Base-by-base conservation (phyloP, 1,140 invertebrate genomes). In the Psilanteris sp. region DNA sequence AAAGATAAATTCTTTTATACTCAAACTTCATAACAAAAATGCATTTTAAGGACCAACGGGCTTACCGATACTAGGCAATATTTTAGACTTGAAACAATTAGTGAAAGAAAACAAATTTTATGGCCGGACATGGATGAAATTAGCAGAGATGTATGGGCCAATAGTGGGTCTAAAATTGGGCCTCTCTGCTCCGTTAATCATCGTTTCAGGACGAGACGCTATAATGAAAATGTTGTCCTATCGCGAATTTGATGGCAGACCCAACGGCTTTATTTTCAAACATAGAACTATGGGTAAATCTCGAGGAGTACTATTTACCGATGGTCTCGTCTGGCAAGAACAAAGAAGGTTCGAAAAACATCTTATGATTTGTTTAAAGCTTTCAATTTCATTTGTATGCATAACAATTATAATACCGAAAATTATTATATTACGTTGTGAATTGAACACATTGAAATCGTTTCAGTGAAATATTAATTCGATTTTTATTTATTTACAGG, bases 341-440 rank as follows among this genome's bases (percentile, higher is more conserved):
- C 84, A 87, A 59, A 81, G 86, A 78, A 89, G 90, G 80, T 86
- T 5, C 18, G 5, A 20, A n/a, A n/a, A n/a, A n/a, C n/a, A n/a
- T n/a, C n/a, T n/a, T n/a, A n/a, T n/a, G n/a, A n/a, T n/a, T n/a
- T 20, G 18, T 20, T 20, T 20, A 20, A 20, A 20, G n/a, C n/a
- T n/a, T n/a, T n/a, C n/a, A n/a, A n/a, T n/a, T n/a, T n/a, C n/a
- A n/a, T n/a, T n/a, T n/a, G n/a, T n/a, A n/a, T n/a, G n/a, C n/a
- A n/a, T n/a, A 20, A 20, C 5, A 20, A 20, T 20, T 20, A 20
- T 3, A 20, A 20, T 3, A 20, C 5, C 18, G 18, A n/a, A n/a
- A n/a, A n/a, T n/a, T n/a, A n/a, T n/a, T n/a, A n/a, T n/a, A n/a
- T n/a, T n/a, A n/a, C n/a, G n/a, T n/a, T n/a, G n/a, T n/a, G n/a